Evolutionary conservation across 2,113 vertebrate genomes (phyloP).

Genomic region (Datnioides undecimradiatus): DNA sequence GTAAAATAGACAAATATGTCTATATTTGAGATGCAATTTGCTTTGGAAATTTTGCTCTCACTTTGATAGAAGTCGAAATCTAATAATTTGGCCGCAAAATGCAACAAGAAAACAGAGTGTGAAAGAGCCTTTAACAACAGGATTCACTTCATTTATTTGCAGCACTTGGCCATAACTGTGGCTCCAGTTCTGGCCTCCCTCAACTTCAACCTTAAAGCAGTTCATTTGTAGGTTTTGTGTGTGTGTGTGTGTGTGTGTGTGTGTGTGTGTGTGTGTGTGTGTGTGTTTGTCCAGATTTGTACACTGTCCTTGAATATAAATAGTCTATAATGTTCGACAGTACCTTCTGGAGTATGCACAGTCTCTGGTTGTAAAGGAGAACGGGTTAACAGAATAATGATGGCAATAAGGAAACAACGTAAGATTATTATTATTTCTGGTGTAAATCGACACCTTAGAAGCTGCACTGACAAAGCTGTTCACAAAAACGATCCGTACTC

Average conservation of each 20-base stretch:
- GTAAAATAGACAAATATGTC: background rate
- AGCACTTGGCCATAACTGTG: background rate
- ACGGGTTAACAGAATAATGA: background rate
- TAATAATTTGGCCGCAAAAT: background rate
- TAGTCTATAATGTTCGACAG: background rate
- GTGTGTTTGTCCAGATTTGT: background rate
- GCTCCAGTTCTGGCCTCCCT: background rate
- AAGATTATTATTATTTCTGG: background rate
- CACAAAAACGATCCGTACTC: background rate
- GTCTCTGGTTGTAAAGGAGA: background rate
- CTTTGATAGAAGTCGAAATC: background rate
- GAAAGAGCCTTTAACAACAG: background rate
- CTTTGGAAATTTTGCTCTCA: background rate
- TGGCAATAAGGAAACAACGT: background rate
- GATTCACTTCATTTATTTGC: background rate
- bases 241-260: too few relatives aligned
- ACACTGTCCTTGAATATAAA: background rate
- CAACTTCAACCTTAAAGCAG: background rate
- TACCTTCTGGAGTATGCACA: background rate
- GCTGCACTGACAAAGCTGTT: background rate
- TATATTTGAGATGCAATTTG: background rate
- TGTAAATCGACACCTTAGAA: conserved; percentile 5
- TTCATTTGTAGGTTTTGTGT: background rate
- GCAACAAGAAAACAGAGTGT: background rate
- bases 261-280: too few relatives aligned